Conservation (phyloP, 1,140 invertebrate species). For the Cephus cinctus region DNA sequence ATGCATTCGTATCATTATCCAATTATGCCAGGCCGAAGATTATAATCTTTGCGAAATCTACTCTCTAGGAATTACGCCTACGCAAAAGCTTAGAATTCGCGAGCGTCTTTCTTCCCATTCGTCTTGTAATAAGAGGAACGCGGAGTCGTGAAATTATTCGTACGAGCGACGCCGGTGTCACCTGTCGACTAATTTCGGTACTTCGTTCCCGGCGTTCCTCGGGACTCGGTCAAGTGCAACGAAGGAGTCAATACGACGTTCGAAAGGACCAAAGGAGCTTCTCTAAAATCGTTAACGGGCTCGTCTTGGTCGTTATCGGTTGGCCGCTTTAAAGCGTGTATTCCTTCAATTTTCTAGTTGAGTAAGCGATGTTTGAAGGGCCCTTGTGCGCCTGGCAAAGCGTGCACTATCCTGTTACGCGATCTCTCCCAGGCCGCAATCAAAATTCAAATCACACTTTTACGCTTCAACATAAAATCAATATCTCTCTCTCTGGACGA, state of each 20-base stretch:
- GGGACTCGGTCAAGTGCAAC: conserved; percentile 13
- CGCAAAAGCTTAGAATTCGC: conserved; percentile 4
- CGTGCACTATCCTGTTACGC: conserved; percentile 59
- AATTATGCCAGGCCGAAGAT: conserved; percentile 51
- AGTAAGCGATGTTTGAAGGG: conserved; percentile 50
- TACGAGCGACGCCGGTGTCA: too few relatives aligned
- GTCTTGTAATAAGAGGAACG: too few relatives aligned
- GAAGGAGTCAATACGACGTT: too few relatives aligned
- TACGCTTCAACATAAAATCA: conserved; percentile 55
- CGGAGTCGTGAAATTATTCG: too few relatives aligned
- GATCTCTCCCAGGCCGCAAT: conserved; percentile 53
- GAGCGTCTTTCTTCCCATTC: background rate
- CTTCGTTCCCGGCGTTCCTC: conserved; percentile 6
- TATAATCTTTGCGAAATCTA: conserved; percentile 42
- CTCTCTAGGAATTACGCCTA: conserved; percentile 40
- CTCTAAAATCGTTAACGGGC: too few relatives aligned
- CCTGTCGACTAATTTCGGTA: too few relatives aligned
- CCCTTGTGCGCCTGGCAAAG: conserved; percentile 53
- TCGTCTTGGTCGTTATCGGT: too few relatives aligned
- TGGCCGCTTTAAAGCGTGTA: conserved; percentile 43
- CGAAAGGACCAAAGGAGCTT: too few relatives aligned
- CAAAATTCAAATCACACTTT: conserved; percentile 60
- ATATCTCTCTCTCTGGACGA: too few relatives aligned
- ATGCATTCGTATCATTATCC: conserved; percentile 49
- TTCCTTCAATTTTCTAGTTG: conserved; percentile 54